These are phyloP conservation scores for Merluccius polli DNA, from an alignment of 2,797 vertebrate genomes.

Conservation along the genomic window DNA sequence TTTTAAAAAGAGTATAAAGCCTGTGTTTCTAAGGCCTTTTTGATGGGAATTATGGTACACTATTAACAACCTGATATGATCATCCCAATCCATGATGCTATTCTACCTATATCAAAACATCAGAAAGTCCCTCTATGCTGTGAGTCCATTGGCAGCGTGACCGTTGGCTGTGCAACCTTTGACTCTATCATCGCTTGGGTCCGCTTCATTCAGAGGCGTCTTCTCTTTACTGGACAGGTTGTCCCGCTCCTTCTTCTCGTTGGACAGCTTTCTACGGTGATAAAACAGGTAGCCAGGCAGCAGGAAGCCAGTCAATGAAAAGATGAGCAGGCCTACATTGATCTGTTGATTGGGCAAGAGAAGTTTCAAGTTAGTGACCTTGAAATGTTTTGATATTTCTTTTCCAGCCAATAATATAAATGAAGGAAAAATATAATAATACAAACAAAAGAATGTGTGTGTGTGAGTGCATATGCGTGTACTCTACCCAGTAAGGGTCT, in stretches of 20 bases:
- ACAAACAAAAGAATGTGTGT: neutral
- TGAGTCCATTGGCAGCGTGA: conserved; percentile 15
- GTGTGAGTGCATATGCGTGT: neutral
- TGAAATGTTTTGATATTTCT: neutral
- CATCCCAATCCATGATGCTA: neutral
- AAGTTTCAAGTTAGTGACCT: neutral
- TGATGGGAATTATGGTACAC: neutral
- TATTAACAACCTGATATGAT: neutral
- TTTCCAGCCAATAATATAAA: neutral
- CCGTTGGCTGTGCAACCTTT: conserved; percentile 8
- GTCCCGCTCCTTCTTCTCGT: conserved; percentile 39
- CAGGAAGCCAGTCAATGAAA: conserved; percentile 80
- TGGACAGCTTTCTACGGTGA: conserved; percentile 67
- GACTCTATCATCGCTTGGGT: conserved; percentile 8
- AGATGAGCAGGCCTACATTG: conserved; percentile 77
- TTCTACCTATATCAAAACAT: neutral
- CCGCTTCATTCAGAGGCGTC: conserved; percentile 26
- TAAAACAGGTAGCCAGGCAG: conserved; percentile 81
- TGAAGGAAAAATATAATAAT: neutral
- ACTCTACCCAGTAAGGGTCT: conserved; percentile 82
- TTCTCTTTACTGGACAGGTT: conserved; percentile 35
- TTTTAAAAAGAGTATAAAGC: neutral
- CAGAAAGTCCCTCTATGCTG: conserved; percentile 6
- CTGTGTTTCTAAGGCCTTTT: neutral
- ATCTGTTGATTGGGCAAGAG: conserved; percentile 68